A percentile compares a stretch with the other conserved stretches of the same genome.
Conservation (phyloP, 2,113 vertebrate genomes). For the Chrysochloris asiatica region DNA sequence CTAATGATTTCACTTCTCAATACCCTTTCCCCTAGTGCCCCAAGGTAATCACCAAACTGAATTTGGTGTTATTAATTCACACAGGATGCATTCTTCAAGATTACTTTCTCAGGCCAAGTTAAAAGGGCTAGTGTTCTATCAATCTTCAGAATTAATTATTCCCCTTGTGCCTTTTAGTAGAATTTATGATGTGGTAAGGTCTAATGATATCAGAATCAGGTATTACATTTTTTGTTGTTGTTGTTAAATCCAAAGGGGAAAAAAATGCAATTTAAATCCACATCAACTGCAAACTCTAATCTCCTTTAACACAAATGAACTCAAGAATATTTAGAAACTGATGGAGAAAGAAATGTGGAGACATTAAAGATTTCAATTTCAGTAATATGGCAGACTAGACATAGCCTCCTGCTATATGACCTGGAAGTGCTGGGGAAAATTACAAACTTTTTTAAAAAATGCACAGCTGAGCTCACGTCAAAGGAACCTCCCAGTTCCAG, state of each 20-base stretch:
- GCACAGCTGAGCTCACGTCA: slow-evolving; percentile 15
- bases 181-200: slow-evolving; percentile 58
- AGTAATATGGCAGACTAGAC: neutral
- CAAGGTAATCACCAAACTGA: neutral
- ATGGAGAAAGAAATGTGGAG: neutral
- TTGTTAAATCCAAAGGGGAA: slow-evolving; percentile 47
- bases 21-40: neutral
- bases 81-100: slow-evolving; percentile 40
- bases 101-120: slow-evolving; percentile 44
- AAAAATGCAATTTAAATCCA: slow-evolving; percentile 53
- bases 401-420: neutral
- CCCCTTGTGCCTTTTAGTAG: slow-evolving; percentile 45
- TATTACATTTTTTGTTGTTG: slow-evolving; percentile 14
- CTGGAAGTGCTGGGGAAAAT: slow-evolving; percentile 17
- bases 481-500: slow-evolving; percentile 34
- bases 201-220: slow-evolving; percentile 54
- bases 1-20: slow-evolving; percentile 33
- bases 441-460: neutral
- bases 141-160: slow-evolving; percentile 57
- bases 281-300: slow-evolving; percentile 37
- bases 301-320: slow-evolving; percentile 31
- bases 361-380: slow-evolving; percentile 25
- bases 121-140: slow-evolving; percentile 52
- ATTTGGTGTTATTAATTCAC: slow-evolving; percentile 50
- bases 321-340: slow-evolving; percentile 49